Base-by-base conservation (phyloP, 64 coral and sea anemone species). In the Stichodactyla mertensii region DNA sequence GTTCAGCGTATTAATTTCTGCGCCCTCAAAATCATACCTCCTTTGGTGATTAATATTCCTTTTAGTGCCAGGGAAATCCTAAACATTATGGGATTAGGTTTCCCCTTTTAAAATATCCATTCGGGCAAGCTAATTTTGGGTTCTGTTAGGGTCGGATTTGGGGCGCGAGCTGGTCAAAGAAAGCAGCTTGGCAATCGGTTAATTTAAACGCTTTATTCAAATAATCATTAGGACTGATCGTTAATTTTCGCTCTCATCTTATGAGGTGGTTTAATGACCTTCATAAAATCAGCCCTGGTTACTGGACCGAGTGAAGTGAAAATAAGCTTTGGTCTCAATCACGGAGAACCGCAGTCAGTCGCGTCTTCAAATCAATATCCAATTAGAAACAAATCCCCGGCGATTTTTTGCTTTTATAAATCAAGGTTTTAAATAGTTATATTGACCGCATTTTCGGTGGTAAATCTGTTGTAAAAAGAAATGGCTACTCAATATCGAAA, bases 21-120 rank as follows among this genome's bases (percentile, higher is more conserved):
- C 20, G 78, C 78, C 78, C 78, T 81, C 78, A 81, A 81, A 81
- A 52, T 55, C 78, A 81, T 81, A 81, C 78, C 78, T 81, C 51
- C 15, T 52, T 54, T 8, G 53, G 52, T 23, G 78, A 81, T 81
- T 81, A 81, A 81, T 81, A 74, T 74, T 74, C 69, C 69, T 31
- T 74, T 74, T 74, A 74, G 69, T 27, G 24, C 24, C 6, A 74
- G 69, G 26, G 23, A 74, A 74, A 74, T 74, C 69, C 24, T 31
- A 74, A 74, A 74, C 24, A 74, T 74, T 7, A 2, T 12, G 11
- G 24, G 69, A 74, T 74, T 26, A 74, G 24, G 69, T 74, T 74
- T 74, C 26, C 69, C 24, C 69, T 74, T 74, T 11, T 1, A 74
- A 74, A 74, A 74, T 7, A 74, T 74, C n/a, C 1, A 10, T 27